These are phyloP conservation scores for Idaea biselata DNA, from an alignment of 2,888 invertebrate species.

Conservation along the genomic window DNA sequence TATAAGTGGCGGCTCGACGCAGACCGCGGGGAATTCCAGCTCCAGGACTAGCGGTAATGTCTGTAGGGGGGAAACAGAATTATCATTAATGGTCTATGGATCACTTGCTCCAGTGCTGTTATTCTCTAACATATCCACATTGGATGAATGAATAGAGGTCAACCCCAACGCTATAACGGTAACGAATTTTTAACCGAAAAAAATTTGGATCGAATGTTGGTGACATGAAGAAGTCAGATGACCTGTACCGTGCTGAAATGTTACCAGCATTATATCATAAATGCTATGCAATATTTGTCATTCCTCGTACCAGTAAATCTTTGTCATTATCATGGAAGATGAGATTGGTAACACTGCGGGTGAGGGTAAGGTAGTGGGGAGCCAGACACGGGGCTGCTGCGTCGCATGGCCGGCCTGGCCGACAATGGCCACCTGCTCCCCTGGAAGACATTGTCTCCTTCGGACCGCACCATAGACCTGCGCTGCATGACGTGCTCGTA, in stretches of 20 bases:
- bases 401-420: slow-evolving; percentile 8
- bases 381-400: slow-evolving; percentile 1
- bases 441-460: slow-evolving; percentile 33
- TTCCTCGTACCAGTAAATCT: slow-evolving; percentile 31
- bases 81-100: neutral
- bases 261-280: too few species aligned
- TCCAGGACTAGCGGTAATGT: slow-evolving; percentile 46
- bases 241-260: too few species aligned
- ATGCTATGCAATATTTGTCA: too few species aligned
- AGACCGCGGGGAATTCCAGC: slow-evolving; percentile 49
- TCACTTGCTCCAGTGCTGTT: neutral
- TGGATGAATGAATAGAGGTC: neutral
- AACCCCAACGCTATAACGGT: too few species aligned
- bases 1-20: slow-evolving; percentile 39
- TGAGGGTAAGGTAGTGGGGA: slow-evolving; percentile 7
- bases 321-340: slow-evolving; percentile 41
- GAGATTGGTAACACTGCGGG: slow-evolving; percentile 30
- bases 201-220: too few species aligned
- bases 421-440: slow-evolving; percentile 40
- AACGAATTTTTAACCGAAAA: too few species aligned
- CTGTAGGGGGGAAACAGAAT: slow-evolving; percentile 28
- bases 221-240: too few species aligned
- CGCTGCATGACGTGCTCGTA: slow-evolving; percentile 2
- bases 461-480: slow-evolving; percentile 1
- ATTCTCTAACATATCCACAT: neutral